These are phyloP conservation scores for Arge pagana DNA, from an alignment of 2,888 invertebrate species.

Conservation along the genomic window DNA sequence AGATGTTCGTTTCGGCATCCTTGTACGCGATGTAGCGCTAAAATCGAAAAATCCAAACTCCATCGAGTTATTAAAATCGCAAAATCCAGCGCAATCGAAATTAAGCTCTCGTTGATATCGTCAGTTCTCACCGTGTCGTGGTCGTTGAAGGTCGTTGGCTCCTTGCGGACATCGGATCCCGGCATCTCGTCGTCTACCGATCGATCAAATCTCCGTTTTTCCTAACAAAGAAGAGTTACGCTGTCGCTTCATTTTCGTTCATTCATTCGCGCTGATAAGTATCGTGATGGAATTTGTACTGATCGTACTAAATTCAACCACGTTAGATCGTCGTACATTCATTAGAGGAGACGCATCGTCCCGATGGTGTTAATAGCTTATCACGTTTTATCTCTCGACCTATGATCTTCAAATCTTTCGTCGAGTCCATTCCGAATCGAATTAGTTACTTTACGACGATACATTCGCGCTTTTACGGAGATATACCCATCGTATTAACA, in stretches of 20 bases:
- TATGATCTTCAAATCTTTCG: conserved; percentile 45
- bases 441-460: too few relatives aligned
- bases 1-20: conserved; percentile 53
- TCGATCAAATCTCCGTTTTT: conserved; percentile 45
- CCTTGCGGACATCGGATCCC: conserved; percentile 9
- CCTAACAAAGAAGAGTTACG: conserved; percentile 32
- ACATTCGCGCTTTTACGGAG: too few relatives aligned
- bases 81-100: too few relatives aligned
- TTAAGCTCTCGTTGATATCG: neutral
- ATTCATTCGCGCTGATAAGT: neutral
- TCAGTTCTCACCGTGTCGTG: conserved; percentile 42
- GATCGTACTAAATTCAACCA: neutral
- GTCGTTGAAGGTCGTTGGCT: conserved; percentile 44
- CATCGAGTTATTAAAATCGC: too few relatives aligned
- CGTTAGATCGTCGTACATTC: neutral
- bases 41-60: too few relatives aligned
- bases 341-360: neutral
- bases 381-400: conserved; percentile 43
- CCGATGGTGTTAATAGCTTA: conserved; percentile 17
- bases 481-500: too few relatives aligned
- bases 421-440: conserved; percentile 9
- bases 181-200: conserved; percentile 29
- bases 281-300: neutral
- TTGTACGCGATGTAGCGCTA: conserved; percentile 59
- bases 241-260: neutral